Evolutionary conservation across 2,113 vertebrate genomes (phyloP).

Genomic region (Cololabis saira): DNA sequence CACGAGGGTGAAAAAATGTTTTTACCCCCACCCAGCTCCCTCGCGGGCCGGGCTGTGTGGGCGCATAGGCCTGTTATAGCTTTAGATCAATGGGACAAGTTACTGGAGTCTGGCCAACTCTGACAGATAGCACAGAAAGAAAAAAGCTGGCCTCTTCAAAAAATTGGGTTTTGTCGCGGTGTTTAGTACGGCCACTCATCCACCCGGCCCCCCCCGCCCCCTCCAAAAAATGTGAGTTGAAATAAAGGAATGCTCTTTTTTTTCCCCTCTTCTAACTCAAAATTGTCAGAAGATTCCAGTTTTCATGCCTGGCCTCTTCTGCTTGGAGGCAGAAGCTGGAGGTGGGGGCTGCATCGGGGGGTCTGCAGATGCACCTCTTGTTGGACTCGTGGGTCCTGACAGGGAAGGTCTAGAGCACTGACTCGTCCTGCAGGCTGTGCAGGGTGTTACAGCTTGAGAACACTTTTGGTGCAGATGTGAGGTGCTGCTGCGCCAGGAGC

Average conservation of each 20-base stretch:
- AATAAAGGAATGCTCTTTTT: conserved; percentile 13
- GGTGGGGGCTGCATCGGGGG: conserved; percentile 8
- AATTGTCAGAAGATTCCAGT: background rate
- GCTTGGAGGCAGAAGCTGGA: conserved; percentile 14
- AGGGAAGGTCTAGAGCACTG: conserved; percentile 4
- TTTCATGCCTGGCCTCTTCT: conserved; percentile 5
- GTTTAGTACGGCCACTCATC: conserved; percentile 34
- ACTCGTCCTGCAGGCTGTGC: conserved; percentile 24
- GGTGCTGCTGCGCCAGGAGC: conserved; percentile 26
- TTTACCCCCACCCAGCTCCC: conserved; percentile 76
- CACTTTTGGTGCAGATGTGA: conserved; percentile 15
- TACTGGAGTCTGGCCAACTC: conserved; percentile 87
- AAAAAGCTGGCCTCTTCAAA: conserved; percentile 80
- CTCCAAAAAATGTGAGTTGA: conserved; percentile 38
- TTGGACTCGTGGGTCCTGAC: conserved; percentile 22
- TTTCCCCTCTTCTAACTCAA: background rate
- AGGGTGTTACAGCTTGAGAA: conserved; percentile 7
- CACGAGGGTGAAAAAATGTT: conserved; percentile 88
- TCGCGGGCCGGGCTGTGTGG: conserved; percentile 60
- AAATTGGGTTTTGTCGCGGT: conserved; percentile 56
- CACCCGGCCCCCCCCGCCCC: background rate
- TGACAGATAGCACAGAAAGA: conserved; percentile 77
- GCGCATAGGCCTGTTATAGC: conserved; percentile 69
- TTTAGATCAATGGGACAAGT: conserved; percentile 85
- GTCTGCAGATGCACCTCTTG: conserved; percentile 32